A percentile compares a stretch with the other conserved stretches of the same genome.
Conservation (phyloP, 1,140 invertebrate genomes). For the Drosophila simulans region DNA sequence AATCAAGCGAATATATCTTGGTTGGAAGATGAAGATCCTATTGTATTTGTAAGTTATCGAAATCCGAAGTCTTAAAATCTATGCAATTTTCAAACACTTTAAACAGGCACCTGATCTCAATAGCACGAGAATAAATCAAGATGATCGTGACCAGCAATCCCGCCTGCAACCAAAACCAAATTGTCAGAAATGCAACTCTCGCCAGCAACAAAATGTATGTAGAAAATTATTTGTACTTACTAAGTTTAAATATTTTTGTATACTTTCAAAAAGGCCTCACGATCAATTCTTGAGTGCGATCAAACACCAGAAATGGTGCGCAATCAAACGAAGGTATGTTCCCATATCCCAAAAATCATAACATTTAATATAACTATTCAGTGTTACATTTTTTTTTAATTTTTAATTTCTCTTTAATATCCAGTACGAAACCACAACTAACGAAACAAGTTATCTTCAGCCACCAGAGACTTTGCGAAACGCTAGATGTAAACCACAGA, state of each 20-base stretch:
- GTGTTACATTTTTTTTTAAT: neutral
- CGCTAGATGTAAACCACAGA: neutral
- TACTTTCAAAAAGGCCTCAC: neutral
- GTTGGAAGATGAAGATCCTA: neutral
- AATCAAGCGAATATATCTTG: neutral
- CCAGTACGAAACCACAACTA: conserved; percentile 10
- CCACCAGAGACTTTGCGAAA: neutral
- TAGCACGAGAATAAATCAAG: conserved; percentile 34
- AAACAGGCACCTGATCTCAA: conserved; percentile 39
- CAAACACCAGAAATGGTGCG: neutral
- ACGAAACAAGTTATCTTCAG: conserved; percentile 32
- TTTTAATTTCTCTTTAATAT: neutral
- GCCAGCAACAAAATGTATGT: conserved; percentile 9
- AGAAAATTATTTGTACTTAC: too few relatives aligned
- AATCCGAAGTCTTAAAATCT: too few relatives aligned
- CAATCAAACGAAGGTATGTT: neutral
- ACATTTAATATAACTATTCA: too few relatives aligned
- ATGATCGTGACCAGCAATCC: neutral
- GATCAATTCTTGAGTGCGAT: neutral
- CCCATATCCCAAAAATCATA: too few relatives aligned
- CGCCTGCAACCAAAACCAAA: neutral
- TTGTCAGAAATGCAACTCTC: neutral
- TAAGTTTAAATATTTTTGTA: neutral
- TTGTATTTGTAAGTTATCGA: conserved; percentile 33
- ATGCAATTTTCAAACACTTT: neutral